phyloP scores from a whole-genome alignment of 2,797 vertebrate species.

The Propithecus perrieri region DNA sequence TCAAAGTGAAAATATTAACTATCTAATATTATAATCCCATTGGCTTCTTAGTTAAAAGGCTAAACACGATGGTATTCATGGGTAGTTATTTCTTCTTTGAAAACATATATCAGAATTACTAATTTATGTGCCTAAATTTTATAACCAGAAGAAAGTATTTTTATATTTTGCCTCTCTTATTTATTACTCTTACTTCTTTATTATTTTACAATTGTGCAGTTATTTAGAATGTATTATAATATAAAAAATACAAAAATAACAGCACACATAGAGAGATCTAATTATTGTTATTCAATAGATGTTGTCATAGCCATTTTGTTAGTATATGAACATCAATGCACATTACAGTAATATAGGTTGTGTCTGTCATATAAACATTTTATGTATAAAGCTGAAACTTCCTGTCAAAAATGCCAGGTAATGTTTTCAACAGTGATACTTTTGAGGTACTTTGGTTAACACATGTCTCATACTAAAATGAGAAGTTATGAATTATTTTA shows the following conservation, averaged over 20 bases:
- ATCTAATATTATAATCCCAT: conserved; percentile 12
- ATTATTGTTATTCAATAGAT: neutral
- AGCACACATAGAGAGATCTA: neutral
- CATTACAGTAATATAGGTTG: neutral
- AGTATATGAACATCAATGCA: neutral
- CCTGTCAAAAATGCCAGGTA: neutral
- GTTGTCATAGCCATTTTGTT: neutral
- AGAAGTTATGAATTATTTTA: neutral
- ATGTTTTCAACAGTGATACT: neutral
- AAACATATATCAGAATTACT: neutral
- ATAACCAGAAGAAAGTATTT: neutral
- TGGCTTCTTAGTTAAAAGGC: neutral
- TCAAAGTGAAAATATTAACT: conserved; percentile 31
- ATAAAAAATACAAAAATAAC: neutral
- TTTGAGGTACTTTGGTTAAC: neutral
- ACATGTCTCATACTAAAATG: neutral
- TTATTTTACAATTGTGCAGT: neutral
- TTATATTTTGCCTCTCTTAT: neutral
- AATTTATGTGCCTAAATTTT: neutral
- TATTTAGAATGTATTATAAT: neutral
- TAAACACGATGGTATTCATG: neutral
- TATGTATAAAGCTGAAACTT: neutral
- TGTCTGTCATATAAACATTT: neutral
- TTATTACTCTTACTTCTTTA: neutral
- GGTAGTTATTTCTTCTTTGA: neutral